These are phyloP conservation scores for Cephus cinctus DNA, from an alignment of 1,140 invertebrate species.

Conservation along the genomic window DNA sequence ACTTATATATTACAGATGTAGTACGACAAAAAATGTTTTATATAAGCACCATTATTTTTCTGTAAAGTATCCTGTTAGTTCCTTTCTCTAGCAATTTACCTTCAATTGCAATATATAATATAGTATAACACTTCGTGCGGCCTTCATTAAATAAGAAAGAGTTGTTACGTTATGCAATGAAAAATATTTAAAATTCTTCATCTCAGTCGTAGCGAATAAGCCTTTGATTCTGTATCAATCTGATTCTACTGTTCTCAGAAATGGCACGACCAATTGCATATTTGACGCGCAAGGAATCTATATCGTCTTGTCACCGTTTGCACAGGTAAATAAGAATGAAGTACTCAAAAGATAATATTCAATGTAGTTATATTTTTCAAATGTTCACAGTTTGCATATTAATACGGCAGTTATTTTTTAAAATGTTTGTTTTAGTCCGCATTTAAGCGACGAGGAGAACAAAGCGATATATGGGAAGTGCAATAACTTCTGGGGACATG, in stretches of 20 bases:
- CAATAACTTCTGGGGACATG: constrained; percentile 94
- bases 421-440: constrained; percentile 59
- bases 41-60: too few species aligned
- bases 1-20: too few species aligned
- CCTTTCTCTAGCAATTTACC: too few species aligned
- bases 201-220: too few species aligned
- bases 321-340: constrained; percentile 61
- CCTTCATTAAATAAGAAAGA: too few species aligned
- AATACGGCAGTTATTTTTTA: constrained; percentile 1
- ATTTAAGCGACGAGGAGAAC: constrained; percentile 80
- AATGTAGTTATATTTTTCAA: constrained; percentile 9
- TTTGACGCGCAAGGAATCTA: constrained; percentile 68
- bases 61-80: too few species aligned
- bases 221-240: too few species aligned
- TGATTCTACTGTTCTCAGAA: background rate
- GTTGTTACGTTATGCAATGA: too few species aligned
- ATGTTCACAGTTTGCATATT: constrained; percentile 2
- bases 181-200: too few species aligned
- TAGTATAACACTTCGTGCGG: too few species aligned
- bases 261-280: constrained; percentile 58
- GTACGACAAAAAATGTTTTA: too few species aligned
- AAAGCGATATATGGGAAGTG: constrained; percentile 87
- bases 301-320: constrained; percentile 72
- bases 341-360: constrained; percentile 3
- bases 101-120: too few species aligned